Percentiles rank a stretch among this genome's conserved stretches.
phyloP scores from a whole-genome alignment of 2,888 invertebrate genomes.

The Oxyscelio sp. region DNA sequence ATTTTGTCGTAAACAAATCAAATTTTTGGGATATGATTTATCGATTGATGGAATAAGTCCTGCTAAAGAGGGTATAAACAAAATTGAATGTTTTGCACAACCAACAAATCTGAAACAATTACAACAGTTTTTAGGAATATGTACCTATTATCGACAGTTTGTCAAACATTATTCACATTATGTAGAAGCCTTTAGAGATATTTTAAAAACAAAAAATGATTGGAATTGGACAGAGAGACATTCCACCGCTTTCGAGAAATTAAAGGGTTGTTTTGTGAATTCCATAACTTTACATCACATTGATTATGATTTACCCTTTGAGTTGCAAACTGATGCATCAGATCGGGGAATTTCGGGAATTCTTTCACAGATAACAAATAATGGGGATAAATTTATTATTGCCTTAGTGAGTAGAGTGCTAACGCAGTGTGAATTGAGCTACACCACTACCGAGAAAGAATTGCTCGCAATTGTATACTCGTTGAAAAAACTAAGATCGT shows the following conservation, averaged over 20 bases:
- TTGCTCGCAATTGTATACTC: slow-evolving; percentile 45
- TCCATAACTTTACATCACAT: slow-evolving; percentile 46
- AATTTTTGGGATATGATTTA: too few relatives aligned
- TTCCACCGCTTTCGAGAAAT: slow-evolving; percentile 18
- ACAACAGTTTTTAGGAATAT: too few relatives aligned
- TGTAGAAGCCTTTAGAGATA: background rate
- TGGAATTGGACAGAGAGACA: background rate
- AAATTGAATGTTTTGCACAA: too few relatives aligned
- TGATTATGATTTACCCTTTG: slow-evolving; percentile 34
- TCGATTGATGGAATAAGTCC: too few relatives aligned
- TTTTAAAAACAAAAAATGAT: background rate
- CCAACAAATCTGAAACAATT: too few relatives aligned
- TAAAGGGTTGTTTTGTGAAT: slow-evolving; percentile 50
- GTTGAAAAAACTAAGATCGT: slow-evolving; percentile 6
- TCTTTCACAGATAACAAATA: slow-evolving; percentile 55
- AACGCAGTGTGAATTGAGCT: slow-evolving; percentile 69
- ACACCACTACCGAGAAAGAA: slow-evolving; percentile 78
- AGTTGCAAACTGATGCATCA: background rate
- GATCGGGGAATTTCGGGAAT: slow-evolving; percentile 65
- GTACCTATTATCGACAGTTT: background rate
- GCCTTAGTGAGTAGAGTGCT: slow-evolving; percentile 76
- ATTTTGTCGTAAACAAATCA: too few relatives aligned
- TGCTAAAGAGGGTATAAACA: too few relatives aligned
- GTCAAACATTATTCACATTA: background rate
- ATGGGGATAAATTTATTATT: slow-evolving; percentile 59